Conservation (phyloP, 2,888 invertebrate species). For the Epistrophe grossulariae region DNA sequence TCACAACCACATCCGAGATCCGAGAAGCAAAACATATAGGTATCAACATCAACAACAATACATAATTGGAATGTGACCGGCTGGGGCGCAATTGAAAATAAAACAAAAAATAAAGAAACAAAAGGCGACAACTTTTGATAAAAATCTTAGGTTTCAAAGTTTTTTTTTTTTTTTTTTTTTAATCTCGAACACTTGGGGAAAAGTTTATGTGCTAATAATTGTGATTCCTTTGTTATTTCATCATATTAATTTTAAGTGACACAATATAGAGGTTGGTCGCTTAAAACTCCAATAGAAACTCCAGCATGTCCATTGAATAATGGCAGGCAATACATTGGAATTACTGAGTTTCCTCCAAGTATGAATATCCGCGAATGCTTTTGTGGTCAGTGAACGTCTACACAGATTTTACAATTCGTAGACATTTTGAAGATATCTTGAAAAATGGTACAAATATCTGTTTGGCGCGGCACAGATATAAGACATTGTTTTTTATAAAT, state of each 20-base stretch:
- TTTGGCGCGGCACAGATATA: too few species aligned
- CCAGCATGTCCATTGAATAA: not conserved
- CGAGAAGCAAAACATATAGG: too few species aligned
- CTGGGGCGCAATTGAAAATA: slow-evolving; percentile 35
- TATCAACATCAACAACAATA: not conserved
- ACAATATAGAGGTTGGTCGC: not conserved
- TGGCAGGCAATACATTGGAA: not conserved
- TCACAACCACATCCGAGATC: slow-evolving; percentile 4
- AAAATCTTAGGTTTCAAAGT: slow-evolving; percentile 73
- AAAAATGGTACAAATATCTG: too few species aligned
- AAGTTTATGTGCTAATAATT: slow-evolving; percentile 73
- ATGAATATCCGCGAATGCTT: too few species aligned
- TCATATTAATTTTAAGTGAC: slow-evolving; percentile 28
- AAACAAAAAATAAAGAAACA: slow-evolving; percentile 35
- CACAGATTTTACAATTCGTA: too few species aligned
- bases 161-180: slow-evolving; percentile 64
- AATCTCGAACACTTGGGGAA: not conserved
- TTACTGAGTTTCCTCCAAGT: not conserved
- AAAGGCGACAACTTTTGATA: slow-evolving; percentile 76
- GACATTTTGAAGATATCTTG: too few species aligned
- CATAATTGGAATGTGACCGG: slow-evolving; percentile 47
- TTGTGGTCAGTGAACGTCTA: too few species aligned
- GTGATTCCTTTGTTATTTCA: slow-evolving; percentile 58
- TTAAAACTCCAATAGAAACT: not conserved
- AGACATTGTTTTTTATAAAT: too few species aligned